phyloP scores from a whole-genome alignment of 2,113 vertebrate genomes.

The Suncus etruscus region DNA sequence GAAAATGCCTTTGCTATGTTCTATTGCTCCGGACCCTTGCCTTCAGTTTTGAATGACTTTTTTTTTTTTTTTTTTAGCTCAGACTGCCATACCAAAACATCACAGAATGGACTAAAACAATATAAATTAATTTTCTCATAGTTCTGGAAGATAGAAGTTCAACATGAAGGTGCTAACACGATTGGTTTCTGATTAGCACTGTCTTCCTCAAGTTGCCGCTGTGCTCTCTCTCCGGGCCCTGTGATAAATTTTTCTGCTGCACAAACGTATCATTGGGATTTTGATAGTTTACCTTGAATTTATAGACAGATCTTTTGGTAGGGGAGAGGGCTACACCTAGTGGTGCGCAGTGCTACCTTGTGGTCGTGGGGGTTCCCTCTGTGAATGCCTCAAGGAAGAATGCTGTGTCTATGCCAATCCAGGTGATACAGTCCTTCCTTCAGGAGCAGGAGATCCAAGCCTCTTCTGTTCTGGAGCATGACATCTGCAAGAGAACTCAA shows the following conservation, averaged over 20 bases:
- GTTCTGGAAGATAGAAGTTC: not conserved
- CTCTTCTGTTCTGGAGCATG: too few relatives aligned
- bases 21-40: not conserved
- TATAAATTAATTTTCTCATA: constrained; percentile 10
- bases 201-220: not conserved
- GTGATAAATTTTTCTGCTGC: constrained; percentile 21
- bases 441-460: too few relatives aligned
- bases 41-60: not conserved
- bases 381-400: too few relatives aligned
- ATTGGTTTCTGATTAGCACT: not conserved
- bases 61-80: not conserved
- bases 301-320: not conserved
- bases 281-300: not conserved
- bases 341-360: not conserved
- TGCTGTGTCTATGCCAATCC: too few relatives aligned
- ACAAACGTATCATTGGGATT: not conserved
- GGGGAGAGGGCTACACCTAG: not conserved
- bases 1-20: too few relatives aligned
- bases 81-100: not conserved
- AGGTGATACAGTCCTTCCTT: too few relatives aligned
- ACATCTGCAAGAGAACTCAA: too few relatives aligned
- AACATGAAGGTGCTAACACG: not conserved
- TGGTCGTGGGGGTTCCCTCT: too few relatives aligned
- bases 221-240: too few relatives aligned
- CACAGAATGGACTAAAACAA: not conserved